Conservation (phyloP, 2,888 invertebrate species). For the Pemphredon lugubris region DNA sequence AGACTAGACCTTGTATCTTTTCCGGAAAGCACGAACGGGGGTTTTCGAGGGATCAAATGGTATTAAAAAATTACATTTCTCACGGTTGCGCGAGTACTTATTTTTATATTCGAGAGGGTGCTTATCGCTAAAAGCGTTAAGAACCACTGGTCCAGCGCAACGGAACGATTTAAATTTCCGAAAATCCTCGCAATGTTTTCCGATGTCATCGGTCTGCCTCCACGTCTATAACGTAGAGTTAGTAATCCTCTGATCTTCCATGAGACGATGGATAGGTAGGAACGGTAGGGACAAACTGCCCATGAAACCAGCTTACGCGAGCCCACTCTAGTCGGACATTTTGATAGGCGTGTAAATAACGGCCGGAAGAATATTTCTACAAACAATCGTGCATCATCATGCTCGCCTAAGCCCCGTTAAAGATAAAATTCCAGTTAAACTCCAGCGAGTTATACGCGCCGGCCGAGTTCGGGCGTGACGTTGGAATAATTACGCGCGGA, state of each 20-base stretch:
- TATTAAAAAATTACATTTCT: too few species aligned
- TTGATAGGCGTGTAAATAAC: constrained; percentile 68
- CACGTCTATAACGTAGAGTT: background rate
- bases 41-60: too few species aligned
- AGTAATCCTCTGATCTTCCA: constrained; percentile 55
- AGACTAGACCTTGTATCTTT: too few species aligned
- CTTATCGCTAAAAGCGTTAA: too few species aligned
- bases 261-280: constrained; percentile 39
- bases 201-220: background rate
- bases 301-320: constrained; percentile 59
- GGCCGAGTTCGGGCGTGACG: constrained; percentile 19
- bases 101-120: too few species aligned
- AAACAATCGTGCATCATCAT: constrained; percentile 56
- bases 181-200: constrained; percentile 3
- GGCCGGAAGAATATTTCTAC: constrained; percentile 63
- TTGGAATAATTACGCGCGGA: constrained; percentile 24
- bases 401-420: constrained; percentile 28
- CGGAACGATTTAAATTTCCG: too few species aligned
- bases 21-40: too few species aligned
- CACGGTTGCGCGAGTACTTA: too few species aligned
- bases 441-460: constrained; percentile 41
- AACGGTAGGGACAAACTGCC: constrained; percentile 46
- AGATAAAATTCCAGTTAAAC: constrained; percentile 57
- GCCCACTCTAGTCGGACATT: constrained; percentile 53
- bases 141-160: too few species aligned